phyloP scores from a whole-genome alignment of 2,113 vertebrate genomes.

The Megaptera novaeangliae region DNA sequence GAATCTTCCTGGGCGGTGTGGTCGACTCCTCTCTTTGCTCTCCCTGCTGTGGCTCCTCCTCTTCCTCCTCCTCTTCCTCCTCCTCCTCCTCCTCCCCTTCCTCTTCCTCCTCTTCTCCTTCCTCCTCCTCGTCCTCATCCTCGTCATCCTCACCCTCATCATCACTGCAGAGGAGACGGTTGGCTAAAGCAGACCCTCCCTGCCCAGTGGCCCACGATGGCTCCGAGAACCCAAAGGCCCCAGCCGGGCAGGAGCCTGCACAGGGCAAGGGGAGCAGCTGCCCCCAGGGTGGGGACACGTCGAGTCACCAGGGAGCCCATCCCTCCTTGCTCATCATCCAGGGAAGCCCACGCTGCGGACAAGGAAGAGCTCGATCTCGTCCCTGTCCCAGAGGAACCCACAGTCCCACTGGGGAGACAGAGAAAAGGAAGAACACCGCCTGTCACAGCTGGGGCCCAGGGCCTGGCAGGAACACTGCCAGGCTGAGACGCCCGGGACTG shows the following conservation, averaged over 20 bases:
- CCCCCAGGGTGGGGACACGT: rapidly evolving
- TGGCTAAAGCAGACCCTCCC: neutral
- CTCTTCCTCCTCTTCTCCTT: constrained; percentile 24
- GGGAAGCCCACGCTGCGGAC: neutral
- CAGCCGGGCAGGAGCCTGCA: rapidly evolving
- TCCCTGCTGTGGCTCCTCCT: constrained; percentile 59
- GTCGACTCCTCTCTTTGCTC: constrained; percentile 65
- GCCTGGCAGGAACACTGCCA: neutral
- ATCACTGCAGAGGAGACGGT: constrained; percentile 69
- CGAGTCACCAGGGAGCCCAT: neutral
- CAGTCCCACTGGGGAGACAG: neutral
- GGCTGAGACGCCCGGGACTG: neutral
- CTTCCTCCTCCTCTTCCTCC: constrained; percentile 61
- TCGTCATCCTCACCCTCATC: constrained; percentile 81
- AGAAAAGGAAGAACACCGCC: neutral
- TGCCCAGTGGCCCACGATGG: neutral
- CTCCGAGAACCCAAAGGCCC: neutral
- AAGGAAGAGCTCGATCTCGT: neutral
- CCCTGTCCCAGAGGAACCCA: neutral
- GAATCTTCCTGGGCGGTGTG: constrained; percentile 73
- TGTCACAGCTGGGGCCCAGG: neutral
- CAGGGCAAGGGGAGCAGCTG: neutral
- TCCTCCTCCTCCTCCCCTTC: constrained; percentile 73
- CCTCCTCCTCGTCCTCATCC: constrained; percentile 56
- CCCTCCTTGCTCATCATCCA: neutral